Evolutionary conservation across 2,113 vertebrate species (phyloP), one percentile per base, ranked within the genome.

Genomic region (Glaucomys volans): DNA sequence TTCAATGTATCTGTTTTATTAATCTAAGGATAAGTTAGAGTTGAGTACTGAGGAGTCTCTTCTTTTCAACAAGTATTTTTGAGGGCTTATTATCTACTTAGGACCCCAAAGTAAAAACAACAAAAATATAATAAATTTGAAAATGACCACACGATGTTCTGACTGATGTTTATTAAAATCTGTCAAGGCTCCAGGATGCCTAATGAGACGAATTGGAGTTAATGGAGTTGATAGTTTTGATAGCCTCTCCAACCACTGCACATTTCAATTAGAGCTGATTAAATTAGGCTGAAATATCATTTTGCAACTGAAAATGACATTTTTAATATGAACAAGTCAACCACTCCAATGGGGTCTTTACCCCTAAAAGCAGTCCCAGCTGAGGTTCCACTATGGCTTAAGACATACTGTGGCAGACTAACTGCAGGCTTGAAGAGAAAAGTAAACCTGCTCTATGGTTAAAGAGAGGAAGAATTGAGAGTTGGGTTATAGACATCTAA

Each of bases 151-250:
- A 28, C 37, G 81, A 76, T 57, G 32, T 69, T 91, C 82, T 94
- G 91, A 81, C 69, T 81, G 67, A 79, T 96, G 94, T 95, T 95
- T 94, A 82, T 80, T 75, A 95, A 96, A 90, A 87, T 72, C 84
- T 96, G 89, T 83, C 89, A 94, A 44, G 94, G 95, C 76, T 96
- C 86, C 87, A 28, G n/a, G 67, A 87, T 69, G 75, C 95, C 96
- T 77, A 54, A 88, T 47, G 91, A 76, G 26, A 94, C 72, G 72
- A 87, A 76, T 86, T 66, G 83, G 59, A 98, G 69, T 86, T 74
- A 64, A 50, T 37, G 52, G 96, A 92, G 80, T 93, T 98, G 94
- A 83, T 91, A 18, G 13, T 94, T 95, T 75, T 86, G 76, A 71
- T n/a, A 74, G 67, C 57, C 32, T 71, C 82, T 96, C 84, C 62